Evolutionary conservation across 2,797 vertebrate species (phyloP).

Genomic region (Mus spretus): DNA sequence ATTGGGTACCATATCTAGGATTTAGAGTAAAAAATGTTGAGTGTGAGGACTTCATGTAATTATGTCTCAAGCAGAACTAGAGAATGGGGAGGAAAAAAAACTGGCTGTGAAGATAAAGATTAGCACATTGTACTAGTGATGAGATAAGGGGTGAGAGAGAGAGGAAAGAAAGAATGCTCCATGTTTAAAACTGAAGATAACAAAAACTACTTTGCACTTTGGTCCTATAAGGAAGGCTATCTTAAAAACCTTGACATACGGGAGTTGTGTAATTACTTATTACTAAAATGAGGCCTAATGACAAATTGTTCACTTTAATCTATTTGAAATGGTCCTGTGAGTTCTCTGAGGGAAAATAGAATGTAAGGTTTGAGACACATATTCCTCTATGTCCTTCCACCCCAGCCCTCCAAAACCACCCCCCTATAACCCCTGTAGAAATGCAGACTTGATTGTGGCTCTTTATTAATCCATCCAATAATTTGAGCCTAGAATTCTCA

Average conservation of each 20-base stretch:
- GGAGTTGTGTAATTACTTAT: constrained; percentile 37
- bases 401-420: no score
- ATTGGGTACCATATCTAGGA: constrained; percentile 19
- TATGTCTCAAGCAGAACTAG: background rate
- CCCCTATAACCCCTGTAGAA: background rate
- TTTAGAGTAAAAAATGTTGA: constrained; percentile 9
- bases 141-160: background rate
- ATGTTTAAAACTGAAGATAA: constrained; percentile 28
- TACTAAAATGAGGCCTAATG: constrained; percentile 34
- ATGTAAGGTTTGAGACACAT: background rate
- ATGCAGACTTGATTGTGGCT: background rate
- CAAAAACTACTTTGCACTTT: constrained; percentile 24
- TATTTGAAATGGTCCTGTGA: background rate
- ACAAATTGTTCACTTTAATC: constrained; percentile 10
- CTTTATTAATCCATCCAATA: background rate
- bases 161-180: background rate
- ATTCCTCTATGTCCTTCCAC: background rate
- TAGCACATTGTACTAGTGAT: background rate
- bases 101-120: constrained; percentile 57
- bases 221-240: background rate
- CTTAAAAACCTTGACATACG: constrained; percentile 34
- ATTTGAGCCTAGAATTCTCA: background rate
- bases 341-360: background rate
- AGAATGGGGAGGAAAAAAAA: constrained; percentile 25
- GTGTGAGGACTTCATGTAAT: constrained; percentile 16